These are phyloP conservation scores for Emesis russula DNA, from an alignment of 2,888 invertebrate genomes.

Conservation along the genomic window DNA sequence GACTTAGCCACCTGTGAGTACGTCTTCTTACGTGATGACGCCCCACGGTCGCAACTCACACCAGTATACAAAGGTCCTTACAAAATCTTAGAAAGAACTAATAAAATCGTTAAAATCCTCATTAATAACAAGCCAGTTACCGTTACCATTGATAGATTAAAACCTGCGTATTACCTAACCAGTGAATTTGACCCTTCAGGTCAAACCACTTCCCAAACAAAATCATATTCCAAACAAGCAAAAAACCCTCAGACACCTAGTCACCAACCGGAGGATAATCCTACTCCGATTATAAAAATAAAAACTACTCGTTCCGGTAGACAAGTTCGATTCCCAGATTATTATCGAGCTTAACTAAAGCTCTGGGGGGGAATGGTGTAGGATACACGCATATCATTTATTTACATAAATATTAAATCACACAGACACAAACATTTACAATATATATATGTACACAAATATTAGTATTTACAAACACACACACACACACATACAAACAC, in stretches of 20 bases:
- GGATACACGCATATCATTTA: too few relatives aligned
- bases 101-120: slow-evolving; percentile 77
- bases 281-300: background rate
- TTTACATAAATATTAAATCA: too few relatives aligned
- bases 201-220: background rate
- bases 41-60: slow-evolving; percentile 73
- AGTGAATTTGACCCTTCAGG: slow-evolving; percentile 22
- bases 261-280: background rate
- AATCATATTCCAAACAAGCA: too few relatives aligned
- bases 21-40: slow-evolving; percentile 85
- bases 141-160: slow-evolving; percentile 81
- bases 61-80: slow-evolving; percentile 87
- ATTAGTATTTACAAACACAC: too few relatives aligned
- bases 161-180: slow-evolving; percentile 73
- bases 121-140: slow-evolving; percentile 72
- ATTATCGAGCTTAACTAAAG: background rate
- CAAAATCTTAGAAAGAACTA: slow-evolving; percentile 73
- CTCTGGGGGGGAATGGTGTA: background rate
- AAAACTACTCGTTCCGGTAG: background rate
- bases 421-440: too few relatives aligned
- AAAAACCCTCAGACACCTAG: background rate
- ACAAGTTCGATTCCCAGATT: background rate
- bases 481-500: too few relatives aligned
- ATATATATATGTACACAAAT: too few relatives aligned
- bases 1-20: slow-evolving; percentile 73